Percentiles rank a stretch among this genome's conserved stretches.
These are phyloP conservation scores for Pterois miles DNA, from an alignment of 2,797 vertebrate species.

Conservation along the genomic window DNA sequence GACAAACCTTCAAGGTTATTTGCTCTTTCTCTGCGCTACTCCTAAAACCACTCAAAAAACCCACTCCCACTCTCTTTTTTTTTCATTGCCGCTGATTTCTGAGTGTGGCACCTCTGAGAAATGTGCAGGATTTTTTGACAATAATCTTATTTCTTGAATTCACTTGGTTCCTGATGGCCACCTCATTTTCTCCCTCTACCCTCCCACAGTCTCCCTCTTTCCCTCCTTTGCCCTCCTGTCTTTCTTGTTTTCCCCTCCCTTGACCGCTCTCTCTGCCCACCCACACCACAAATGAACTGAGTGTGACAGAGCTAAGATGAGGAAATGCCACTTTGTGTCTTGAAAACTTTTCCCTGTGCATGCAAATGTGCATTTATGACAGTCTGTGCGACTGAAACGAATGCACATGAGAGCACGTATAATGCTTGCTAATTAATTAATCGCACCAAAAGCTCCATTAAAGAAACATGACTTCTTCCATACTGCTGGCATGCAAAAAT, in stretches of 20 bases:
- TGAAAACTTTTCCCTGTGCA: not conserved
- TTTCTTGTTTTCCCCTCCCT: slow-evolving; percentile 1
- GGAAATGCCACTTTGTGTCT: not conserved
- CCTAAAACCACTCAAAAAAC: slow-evolving; percentile 19
- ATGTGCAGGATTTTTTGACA: slow-evolving; percentile 18
- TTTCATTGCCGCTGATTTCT: not conserved
- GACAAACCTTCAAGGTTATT: slow-evolving; percentile 60
- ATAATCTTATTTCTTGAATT: slow-evolving; percentile 24
- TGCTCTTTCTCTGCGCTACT: slow-evolving; percentile 24
- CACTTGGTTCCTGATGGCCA: not conserved
- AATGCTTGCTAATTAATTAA: slow-evolving; percentile 45
- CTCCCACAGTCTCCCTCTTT: not conserved
- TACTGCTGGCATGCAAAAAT: slow-evolving; percentile 10
- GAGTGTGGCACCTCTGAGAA: not conserved
- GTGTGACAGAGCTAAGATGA: slow-evolving; percentile 9
- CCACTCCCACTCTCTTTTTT: not conserved
- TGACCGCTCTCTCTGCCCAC: not conserved
- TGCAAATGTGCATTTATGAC: slow-evolving; percentile 12
- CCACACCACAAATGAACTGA: not conserved
- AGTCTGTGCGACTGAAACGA: not conserved
- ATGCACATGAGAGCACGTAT: slow-evolving; percentile 1
- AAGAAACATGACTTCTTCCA: slow-evolving; percentile 37
- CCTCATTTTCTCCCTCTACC: not conserved
- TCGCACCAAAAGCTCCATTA: slow-evolving; percentile 34
- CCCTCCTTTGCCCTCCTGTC: not conserved